Base-by-base conservation (phyloP, 2,113 vertebrate species). In the Anhinga anhinga region DNA sequence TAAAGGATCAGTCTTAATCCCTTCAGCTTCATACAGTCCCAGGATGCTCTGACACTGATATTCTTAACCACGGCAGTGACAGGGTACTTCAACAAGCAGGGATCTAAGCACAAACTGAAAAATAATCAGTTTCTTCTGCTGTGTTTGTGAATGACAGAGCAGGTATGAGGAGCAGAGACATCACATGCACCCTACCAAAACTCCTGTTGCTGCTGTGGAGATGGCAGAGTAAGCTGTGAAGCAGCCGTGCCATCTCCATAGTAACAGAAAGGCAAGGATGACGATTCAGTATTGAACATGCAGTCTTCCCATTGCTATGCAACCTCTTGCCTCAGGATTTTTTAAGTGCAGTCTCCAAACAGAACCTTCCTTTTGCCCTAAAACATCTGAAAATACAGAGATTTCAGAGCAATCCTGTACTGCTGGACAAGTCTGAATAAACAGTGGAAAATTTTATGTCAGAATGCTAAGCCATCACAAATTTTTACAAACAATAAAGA, bases 151-250 rank as follows among this genome's bases (percentile, higher is more conserved):
- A 67, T 23, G 38, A 67, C 62, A 89, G 73, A 83, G 86, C 84
- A 92, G 25, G 15, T 53, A 14, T 26, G 34, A 96, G 85, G 66
- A 93, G 82, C 92, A 91, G 70, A 82, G 92, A 90, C 63, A 93
- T 88, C 95, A 79, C 40, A 70, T 70, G 77, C 87, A 89, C 63
- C 86, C 93, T 88, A 45, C n/a, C 86, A 79, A 87, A 96, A 85
- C 93, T 90, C 78, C 45, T 95, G 96, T 73, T 97, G 97, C 97
- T 96, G 97, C 90, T 87, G 61, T 56, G 91, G 88, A 86, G 90
- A 52, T 25, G 40, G 62, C 77, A 55, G 78, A 93, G 80, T 32
- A 62, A 72, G 80, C 96, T 65, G 71, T 58, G 96, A 74, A 32
- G 82, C 84, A 94, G 82, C 38, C 78, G 13, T 93, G 91, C 72